phyloP scores from a whole-genome alignment of 2,888 invertebrate species.

The Hirtodrosophila cameraria region DNA sequence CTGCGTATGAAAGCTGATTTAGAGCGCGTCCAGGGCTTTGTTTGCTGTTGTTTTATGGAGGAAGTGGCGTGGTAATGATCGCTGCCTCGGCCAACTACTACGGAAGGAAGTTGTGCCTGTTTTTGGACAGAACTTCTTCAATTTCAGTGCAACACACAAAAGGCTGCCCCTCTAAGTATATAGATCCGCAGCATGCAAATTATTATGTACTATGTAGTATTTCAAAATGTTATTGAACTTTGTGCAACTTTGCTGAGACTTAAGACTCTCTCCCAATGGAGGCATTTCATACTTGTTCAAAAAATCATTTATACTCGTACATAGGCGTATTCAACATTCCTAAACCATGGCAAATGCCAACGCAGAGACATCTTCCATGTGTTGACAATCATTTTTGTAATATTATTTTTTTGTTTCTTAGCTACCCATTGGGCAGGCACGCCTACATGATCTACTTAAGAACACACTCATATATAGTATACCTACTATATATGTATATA shows the following conservation, averaged over 20 bases:
- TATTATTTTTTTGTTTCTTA: conserved; percentile 2
- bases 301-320: conserved; percentile 1
- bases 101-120: conserved; percentile 69
- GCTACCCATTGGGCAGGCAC: conserved; percentile 32
- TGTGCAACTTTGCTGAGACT: conserved; percentile 1
- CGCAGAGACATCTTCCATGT: conserved; percentile 56
- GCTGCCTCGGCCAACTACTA: conserved; percentile 12
- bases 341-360: conserved; percentile 38
- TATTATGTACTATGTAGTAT: too few relatives aligned
- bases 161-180: conserved; percentile 1
- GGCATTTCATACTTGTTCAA: conserved; percentile 24
- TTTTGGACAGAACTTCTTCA: conserved; percentile 22
- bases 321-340: conserved; percentile 10
- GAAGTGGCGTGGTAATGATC: conserved; percentile 34
- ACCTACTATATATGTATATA: not conserved
- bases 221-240: conserved; percentile 68
- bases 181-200: conserved; percentile 49
- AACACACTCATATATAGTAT: not conserved
- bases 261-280: conserved; percentile 1
- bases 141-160: conserved; percentile 32
- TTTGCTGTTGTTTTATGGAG: conserved; percentile 30
- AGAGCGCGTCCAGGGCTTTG: conserved; percentile 7
- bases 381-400: conserved; percentile 52
- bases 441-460: conserved; percentile 27
- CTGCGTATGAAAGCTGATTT: conserved; percentile 34